Base-by-base conservation (phyloP, 1,140 invertebrate genomes). In the Anoplophora glabripennis region DNA sequence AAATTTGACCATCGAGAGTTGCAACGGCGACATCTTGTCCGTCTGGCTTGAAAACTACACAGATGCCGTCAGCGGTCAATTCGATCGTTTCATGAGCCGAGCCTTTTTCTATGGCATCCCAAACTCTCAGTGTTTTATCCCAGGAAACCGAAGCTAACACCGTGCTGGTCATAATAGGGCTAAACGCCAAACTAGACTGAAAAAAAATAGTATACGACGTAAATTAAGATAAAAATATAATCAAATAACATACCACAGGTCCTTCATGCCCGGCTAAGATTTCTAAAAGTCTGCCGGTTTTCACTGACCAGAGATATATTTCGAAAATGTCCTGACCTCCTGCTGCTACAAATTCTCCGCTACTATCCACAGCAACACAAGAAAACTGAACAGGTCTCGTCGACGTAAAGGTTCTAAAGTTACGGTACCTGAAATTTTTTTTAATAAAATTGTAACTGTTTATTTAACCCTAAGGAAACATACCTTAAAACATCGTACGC, bases 331-430 rank as follows among this genome's bases (percentile, higher is more conserved):
- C 94, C 72, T 92, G 89, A 0, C 91, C 92, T 0, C 94, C 96
- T 7, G 96, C 95, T 28, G 90, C 93, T 18, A 98, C 86, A 64
- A 99, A 84, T 72, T 98, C 94, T 28, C 93, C 89, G 67, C 88
- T 92, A 5, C 83, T 79, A 75, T 99, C 96, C 7, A 98, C 75
- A 1, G 94, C 86, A 2, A 98, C 80, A 73, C 92, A 94, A n/a
- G 87, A 85, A 76, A 99, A 97, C 77, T 99, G 96, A 0, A 90
- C 90, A 0, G 93, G 89, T 61, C 85, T 81, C 0, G 94, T 92
- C 0, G 93, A 92, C 0, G 94, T 94, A 49, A 98, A 88, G 0
- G 96, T 99, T 61, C 93, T 85, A 78, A 99, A 99, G 77, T 99
- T 99, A 52, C 96, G 89, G 78, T 99, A 99, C 59, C 90, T 90